Percentiles rank a stretch among this genome's conserved stretches.
phyloP scores from a whole-genome alignment of 2,797 vertebrate genomes.

The Anableps anableps region DNA sequence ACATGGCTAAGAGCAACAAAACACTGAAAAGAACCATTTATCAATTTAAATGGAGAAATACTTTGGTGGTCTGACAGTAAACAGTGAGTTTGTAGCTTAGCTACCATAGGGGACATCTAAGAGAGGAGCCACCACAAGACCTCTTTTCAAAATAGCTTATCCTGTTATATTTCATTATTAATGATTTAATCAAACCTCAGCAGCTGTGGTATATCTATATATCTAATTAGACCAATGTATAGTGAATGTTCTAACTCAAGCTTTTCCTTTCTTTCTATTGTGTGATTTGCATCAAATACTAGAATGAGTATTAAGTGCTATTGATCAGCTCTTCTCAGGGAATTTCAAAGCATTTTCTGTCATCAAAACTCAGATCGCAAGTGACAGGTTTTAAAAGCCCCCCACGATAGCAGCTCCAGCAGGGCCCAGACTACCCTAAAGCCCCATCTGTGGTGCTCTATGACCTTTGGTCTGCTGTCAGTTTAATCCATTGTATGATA shows the following conservation, averaged over 20 bases:
- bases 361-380: constrained; percentile 21
- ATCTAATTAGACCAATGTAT: background rate
- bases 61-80: constrained; percentile 59
- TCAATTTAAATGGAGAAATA: constrained; percentile 67
- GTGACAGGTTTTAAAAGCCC: constrained; percentile 1
- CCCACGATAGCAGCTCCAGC: constrained; percentile 14
- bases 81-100: constrained; percentile 59
- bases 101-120: constrained; percentile 13
- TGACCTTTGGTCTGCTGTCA: constrained; percentile 30
- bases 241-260: constrained; percentile 4
- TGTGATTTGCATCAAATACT: constrained; percentile 3
- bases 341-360: constrained; percentile 17
- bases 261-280: background rate
- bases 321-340: constrained; percentile 22
- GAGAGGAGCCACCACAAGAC: background rate
- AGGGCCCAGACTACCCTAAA: constrained; percentile 2
- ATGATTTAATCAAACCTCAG: constrained; percentile 18
- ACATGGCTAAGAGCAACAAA: constrained; percentile 68
- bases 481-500: constrained; percentile 53
- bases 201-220: background rate
- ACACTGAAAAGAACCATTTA: constrained; percentile 67
- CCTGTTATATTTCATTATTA: constrained; percentile 25
- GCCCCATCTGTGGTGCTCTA: background rate
- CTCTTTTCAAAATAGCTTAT: background rate
- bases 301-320: background rate